Evolutionary conservation across 2,113 vertebrate genomes (phyloP).

Genomic region (Micronycteris hirsuta): DNA sequence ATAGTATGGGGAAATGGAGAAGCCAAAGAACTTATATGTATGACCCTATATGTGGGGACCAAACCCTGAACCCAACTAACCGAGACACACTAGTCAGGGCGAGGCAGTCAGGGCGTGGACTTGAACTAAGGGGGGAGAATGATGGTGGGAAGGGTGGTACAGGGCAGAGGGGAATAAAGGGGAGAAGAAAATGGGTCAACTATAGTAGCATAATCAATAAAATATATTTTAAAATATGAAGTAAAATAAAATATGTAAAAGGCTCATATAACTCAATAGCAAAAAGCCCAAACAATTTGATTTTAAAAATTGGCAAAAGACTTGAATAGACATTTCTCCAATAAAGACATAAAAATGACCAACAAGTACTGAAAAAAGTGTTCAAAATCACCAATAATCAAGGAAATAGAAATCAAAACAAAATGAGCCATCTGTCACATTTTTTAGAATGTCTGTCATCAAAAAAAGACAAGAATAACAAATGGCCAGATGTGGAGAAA

Average conservation of each 20-base stretch:
- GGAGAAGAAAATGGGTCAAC: too few relatives aligned
- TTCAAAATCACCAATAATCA: neutral
- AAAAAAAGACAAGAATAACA: neutral
- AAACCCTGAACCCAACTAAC: too few relatives aligned
- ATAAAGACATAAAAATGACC: neutral
- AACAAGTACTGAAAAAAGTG: neutral
- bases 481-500: neutral
- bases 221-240: neutral
- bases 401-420: conserved; percentile 3
- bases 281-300: neutral
- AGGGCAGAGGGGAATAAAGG: too few relatives aligned
- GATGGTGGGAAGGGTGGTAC: too few relatives aligned
- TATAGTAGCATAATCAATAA: too few relatives aligned
- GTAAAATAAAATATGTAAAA: neutral
- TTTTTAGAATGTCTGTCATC: neutral
- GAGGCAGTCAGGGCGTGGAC: too few relatives aligned
- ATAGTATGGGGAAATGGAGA: too few relatives aligned
- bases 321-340: neutral
- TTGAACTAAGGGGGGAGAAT: too few relatives aligned
- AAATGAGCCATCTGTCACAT: neutral
- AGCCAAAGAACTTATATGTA: too few relatives aligned
- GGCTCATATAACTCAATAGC: neutral
- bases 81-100: too few relatives aligned
- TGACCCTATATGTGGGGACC: too few relatives aligned
- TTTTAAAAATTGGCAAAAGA: neutral